phyloP scores from a whole-genome alignment of 2,113 vertebrate species.

The Morone saxatilis region DNA sequence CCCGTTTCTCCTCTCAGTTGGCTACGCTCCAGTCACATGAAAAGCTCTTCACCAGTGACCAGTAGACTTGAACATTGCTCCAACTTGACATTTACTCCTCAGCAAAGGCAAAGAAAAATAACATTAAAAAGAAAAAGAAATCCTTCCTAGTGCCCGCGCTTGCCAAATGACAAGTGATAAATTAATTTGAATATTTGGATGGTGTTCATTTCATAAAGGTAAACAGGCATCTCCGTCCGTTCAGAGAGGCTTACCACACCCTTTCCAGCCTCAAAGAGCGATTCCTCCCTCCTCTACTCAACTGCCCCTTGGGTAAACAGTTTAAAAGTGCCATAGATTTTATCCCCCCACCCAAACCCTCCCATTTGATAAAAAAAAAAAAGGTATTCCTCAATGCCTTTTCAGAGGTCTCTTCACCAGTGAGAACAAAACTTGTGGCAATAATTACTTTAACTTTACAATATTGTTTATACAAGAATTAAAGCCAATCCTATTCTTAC shows the following conservation, averaged over 20 bases:
- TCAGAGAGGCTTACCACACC: conserved; percentile 43
- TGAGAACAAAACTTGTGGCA: conserved; percentile 79
- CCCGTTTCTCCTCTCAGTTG: conserved; percentile 77
- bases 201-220: conserved; percentile 66
- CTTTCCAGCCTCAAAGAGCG: conserved; percentile 32
- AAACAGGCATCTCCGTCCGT: conserved; percentile 55
- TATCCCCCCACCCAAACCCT: conserved; percentile 32
- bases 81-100: conserved; percentile 74
- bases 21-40: conserved; percentile 81
- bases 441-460: conserved; percentile 85
- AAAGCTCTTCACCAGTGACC: conserved; percentile 51
- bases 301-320: conserved; percentile 75
- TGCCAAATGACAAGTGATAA: conserved; percentile 60
- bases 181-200: conserved; percentile 70
- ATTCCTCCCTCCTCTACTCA: conserved; percentile 45
- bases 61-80: conserved; percentile 72
- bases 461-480: conserved; percentile 87
- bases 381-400: conserved; percentile 70
- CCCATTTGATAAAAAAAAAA: conserved; percentile 57
- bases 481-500: conserved; percentile 83
- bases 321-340: conserved; percentile 81
- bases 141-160: conserved; percentile 63
- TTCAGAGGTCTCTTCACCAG: conserved; percentile 71
- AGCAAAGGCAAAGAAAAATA: conserved; percentile 74
- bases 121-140: conserved; percentile 53